phyloP scores from a whole-genome alignment of 2,113 vertebrate genomes.

The Atlantisia rogersi region DNA sequence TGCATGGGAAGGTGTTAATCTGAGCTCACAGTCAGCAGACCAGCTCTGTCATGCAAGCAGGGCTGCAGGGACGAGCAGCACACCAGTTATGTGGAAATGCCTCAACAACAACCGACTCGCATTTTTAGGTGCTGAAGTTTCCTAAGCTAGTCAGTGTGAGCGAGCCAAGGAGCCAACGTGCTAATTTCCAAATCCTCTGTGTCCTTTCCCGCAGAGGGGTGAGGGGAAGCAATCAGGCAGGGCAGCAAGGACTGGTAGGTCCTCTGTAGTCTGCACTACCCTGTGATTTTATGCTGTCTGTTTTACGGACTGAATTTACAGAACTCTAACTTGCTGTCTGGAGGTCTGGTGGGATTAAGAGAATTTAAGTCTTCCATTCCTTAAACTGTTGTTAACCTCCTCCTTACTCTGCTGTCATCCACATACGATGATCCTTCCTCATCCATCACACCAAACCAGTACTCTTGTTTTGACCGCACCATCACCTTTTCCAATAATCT shows the following conservation, averaged over 20 bases:
- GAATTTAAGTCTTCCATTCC: not conserved
- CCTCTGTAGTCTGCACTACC: not conserved
- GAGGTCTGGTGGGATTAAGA: not conserved
- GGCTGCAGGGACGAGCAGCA: not conserved
- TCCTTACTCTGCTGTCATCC: not conserved
- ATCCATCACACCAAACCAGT: not conserved
- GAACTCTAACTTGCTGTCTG: not conserved
- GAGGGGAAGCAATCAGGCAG: not conserved
- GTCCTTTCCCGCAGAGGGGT: not conserved
- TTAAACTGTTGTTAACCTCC: not conserved
- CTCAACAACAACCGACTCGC: accelerated
- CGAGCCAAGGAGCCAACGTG: accelerated
- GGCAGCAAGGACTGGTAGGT: not conserved
- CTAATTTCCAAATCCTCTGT: not conserved
- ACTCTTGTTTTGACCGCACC: not conserved
- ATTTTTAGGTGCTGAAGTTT: not conserved
- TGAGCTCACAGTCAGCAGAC: not conserved
- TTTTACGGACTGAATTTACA: not conserved
- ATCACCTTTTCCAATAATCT: not conserved
- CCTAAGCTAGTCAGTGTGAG: not conserved
- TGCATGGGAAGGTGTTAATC: not conserved
- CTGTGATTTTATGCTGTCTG: accelerated
- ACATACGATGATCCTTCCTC: not conserved
- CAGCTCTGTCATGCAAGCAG: accelerated
- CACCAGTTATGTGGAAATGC: not conserved